Conservation (phyloP, 1,140 invertebrate species). For the Penaeus vannamei region DNA sequence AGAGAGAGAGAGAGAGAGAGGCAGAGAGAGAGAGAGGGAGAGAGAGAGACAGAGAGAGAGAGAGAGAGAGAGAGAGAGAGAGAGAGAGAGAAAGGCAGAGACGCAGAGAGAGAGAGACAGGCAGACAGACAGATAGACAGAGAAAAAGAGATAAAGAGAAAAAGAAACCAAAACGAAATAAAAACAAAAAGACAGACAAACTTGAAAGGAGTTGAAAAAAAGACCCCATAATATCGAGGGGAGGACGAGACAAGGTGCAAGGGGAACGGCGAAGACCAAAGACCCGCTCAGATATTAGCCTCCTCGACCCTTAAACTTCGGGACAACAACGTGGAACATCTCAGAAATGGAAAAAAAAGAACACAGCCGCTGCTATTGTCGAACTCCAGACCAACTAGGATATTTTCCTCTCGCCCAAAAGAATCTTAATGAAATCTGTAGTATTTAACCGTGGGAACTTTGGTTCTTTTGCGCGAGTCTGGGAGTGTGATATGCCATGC, state of each 20-base stretch:
- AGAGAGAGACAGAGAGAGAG: no score
- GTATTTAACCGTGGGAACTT: slow-evolving; percentile 27
- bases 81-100: not conserved
- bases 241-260: no score
- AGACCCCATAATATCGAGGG: no score
- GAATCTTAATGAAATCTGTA: slow-evolving; percentile 54
- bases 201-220: no score
- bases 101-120: not conserved
- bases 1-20: slow-evolving; percentile 7
- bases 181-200: no score
- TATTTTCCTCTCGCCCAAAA: not conserved
- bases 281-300: slow-evolving; percentile 40
- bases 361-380: slow-evolving; percentile 8
- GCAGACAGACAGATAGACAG: not conserved
- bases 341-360: not conserved
- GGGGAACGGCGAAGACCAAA: no score
- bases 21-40: not conserved
- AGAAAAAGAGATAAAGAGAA: not conserved
- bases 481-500: no score
- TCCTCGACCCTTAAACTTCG: slow-evolving; percentile 20
- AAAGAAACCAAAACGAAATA: not conserved
- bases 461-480: not conserved
- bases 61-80: no score
- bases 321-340: slow-evolving; percentile 44
- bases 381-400: not conserved